Evolutionary conservation across 2,113 vertebrate genomes (phyloP).

Genomic region (Nibea albiflora): DNA sequence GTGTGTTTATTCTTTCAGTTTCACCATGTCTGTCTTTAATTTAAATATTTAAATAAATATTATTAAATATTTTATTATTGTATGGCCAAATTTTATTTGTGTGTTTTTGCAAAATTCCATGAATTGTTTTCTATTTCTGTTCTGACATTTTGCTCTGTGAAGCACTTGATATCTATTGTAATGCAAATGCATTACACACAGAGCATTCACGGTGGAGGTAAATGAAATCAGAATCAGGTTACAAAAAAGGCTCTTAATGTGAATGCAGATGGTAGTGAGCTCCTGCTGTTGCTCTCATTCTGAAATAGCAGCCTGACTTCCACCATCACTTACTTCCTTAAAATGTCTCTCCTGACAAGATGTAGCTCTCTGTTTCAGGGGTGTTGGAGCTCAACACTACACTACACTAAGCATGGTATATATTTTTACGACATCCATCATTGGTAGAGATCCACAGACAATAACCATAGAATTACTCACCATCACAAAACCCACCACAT

Average conservation of each 20-base stretch:
- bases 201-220: background rate
- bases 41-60: no score
- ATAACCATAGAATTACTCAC: slow-evolving; percentile 74
- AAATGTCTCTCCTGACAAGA: slow-evolving; percentile 62
- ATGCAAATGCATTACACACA: background rate
- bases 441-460: slow-evolving; percentile 66
- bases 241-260: background rate
- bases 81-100: no score
- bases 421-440: slow-evolving; percentile 77
- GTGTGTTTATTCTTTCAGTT: no score
- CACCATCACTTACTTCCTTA: slow-evolving; percentile 53
- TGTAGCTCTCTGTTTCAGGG: slow-evolving; percentile 12
- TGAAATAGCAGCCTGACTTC: slow-evolving; percentile 32
- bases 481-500: slow-evolving; percentile 65
- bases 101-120: no score
- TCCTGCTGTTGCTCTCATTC: background rate
- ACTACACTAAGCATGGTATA: slow-evolving; percentile 60
- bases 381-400: slow-evolving; percentile 39
- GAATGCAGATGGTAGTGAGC: background rate
- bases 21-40: no score
- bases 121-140: no score
- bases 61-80: no score
- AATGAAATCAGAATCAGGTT: slow-evolving; percentile 1
- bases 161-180: no score
- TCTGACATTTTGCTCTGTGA: no score